These are phyloP conservation scores for Acanthococcus lagerstroemiae DNA, from an alignment of 2,888 invertebrate species.

Conservation along the genomic window DNA sequence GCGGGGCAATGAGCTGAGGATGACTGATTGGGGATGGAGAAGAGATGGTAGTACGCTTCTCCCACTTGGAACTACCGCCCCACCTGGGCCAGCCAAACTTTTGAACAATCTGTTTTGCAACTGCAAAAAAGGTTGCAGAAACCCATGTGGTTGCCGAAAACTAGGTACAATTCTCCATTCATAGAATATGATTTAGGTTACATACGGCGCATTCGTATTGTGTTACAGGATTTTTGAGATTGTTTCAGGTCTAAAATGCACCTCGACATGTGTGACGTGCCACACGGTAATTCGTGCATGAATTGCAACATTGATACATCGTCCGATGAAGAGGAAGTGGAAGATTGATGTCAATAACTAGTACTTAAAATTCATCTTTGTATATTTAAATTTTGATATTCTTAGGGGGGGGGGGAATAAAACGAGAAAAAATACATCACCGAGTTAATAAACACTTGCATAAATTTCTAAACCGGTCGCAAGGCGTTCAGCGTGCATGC, in stretches of 20 bases:
- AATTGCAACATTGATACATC: neutral
- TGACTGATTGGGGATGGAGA: conserved; percentile 38
- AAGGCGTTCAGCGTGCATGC: neutral
- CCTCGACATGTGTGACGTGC: neutral
- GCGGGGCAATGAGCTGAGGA: conserved; percentile 35
- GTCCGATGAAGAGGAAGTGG: neutral
- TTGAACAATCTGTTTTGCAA: conserved; percentile 17
- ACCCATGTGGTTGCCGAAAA: conserved; percentile 18
- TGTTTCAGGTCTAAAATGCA: neutral
- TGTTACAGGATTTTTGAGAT: neutral
- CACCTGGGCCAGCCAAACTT: conserved; percentile 35
- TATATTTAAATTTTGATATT: neutral
- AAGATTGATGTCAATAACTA: neutral
- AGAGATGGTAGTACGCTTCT: conserved; percentile 34
- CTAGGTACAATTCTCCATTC: neutral
- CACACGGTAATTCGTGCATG: neutral
- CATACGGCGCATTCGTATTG: neutral
- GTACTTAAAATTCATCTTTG: neutral
- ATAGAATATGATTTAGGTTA: neutral
- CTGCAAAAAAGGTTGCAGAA: conserved; percentile 11
- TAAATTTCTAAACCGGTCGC: neutral
- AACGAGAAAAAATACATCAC: neutral
- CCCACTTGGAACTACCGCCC: conserved; percentile 33
- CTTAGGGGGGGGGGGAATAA: neutral
- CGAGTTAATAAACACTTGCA: too few relatives aligned